These are phyloP conservation scores for Paraplagusia blochii DNA, from an alignment of 2,113 vertebrate genomes.

Conservation along the genomic window DNA sequence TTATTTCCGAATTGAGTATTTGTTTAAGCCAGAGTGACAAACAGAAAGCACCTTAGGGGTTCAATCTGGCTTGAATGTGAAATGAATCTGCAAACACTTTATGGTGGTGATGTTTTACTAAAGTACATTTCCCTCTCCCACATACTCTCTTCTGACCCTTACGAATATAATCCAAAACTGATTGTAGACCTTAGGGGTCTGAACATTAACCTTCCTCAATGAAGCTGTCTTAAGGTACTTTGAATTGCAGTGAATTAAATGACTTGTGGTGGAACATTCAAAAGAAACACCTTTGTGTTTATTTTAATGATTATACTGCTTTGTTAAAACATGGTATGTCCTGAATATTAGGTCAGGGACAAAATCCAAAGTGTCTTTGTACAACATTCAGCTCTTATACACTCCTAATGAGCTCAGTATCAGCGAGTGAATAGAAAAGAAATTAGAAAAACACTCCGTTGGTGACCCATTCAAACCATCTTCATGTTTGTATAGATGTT, in stretches of 20 bases:
- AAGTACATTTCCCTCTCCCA: no score
- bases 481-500: no score
- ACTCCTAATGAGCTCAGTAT: conserved; percentile 11
- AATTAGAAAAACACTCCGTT: no score
- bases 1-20: no score
- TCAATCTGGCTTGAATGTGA: no score
- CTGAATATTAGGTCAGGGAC: conserved; percentile 52
- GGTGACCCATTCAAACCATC: no score
- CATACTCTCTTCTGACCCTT: no score
- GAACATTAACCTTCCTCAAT: neutral
- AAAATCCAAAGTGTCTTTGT: neutral
- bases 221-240: neutral
- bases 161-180: no score
- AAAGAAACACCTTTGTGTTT: conserved; percentile 33
- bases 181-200: neutral
- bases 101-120: no score
- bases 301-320: conserved; percentile 34
- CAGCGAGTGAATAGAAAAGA: conserved; percentile 13
- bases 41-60: no score
- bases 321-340: conserved; percentile 11
- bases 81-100: no score
- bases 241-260: neutral
- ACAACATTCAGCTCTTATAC: conserved; percentile 15
- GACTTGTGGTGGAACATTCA: conserved; percentile 3
- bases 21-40: no score